Base-by-base conservation (phyloP, 2,797 vertebrate genomes). In the Rhynchotus rufescens region DNA sequence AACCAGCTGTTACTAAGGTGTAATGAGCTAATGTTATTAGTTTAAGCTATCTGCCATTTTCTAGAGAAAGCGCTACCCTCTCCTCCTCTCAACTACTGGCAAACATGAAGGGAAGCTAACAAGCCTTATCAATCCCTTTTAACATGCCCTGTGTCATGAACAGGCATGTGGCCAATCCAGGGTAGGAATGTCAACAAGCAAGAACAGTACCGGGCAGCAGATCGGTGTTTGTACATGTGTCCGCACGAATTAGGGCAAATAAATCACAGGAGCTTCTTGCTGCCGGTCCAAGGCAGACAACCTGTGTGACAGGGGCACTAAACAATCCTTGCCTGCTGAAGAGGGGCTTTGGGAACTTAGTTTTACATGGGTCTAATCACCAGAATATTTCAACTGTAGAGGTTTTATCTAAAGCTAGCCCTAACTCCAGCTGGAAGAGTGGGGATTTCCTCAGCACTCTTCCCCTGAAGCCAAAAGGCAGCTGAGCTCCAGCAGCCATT, bases 211-310 rank as follows among this genome's bases (percentile, higher is more conserved):
- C 84, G 26, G 6, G 28, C 65, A 78, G 9, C 40, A 78, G 30
- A 5, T 54, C 16, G 2, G 0, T 14, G 26, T 28, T 67, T 3
- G 0, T 56, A 45, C 22, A 0, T 11, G 67, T 36, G 59, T 62
- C 42, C 59, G 30, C 47, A 25, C 15, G 9, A 56, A 56, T 42
- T 4, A 2, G 1, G n/a, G 79, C 32, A 42, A 59, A n/a, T 68
- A 28, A 65, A 26, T 40, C 3, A 2, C 0, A 45, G 54, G 45
- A 71, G 68, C 57, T 62, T 73, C 12, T 26, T 60, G 47, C 52
- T 88, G 6, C 34, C 49, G 10, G 10, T 30, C 9, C 61, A 14
- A 52, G 72, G 65, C 60, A 86, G n/a, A 16, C 12, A 20, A 38
- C 34, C 51, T n/a, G 1, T 6, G 15, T 52, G 44, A 60, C 23